Evolutionary conservation across 2,888 invertebrate species (phyloP).

Genomic region (Scrobipalpa atriplicella): DNA sequence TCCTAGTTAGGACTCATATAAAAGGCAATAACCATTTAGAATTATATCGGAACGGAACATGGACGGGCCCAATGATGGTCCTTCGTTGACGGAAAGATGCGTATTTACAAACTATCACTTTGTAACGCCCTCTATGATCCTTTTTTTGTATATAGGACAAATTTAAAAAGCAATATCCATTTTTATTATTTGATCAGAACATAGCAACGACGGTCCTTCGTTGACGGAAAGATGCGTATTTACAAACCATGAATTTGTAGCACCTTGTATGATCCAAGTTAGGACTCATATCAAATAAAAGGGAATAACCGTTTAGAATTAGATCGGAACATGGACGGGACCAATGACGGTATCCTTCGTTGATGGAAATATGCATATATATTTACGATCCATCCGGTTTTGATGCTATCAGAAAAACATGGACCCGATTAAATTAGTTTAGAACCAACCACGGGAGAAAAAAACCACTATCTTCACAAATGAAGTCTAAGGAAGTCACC

Average conservation of each 20-base stretch:
- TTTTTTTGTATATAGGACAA: too few species aligned
- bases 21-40: slow-evolving; percentile 23
- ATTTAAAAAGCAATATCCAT: slow-evolving; percentile 22
- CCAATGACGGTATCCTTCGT: slow-evolving; percentile 13
- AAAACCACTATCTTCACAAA: too few species aligned
- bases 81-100: slow-evolving; percentile 7
- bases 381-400: background rate
- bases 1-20: slow-evolving; percentile 2
- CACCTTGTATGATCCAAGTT: too few species aligned
- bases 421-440: too few species aligned
- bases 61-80: background rate
- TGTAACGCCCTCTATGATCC: too few species aligned
- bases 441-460: too few species aligned
- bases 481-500: too few species aligned
- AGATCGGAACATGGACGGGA: background rate
- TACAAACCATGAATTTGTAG: background rate
- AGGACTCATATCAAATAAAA: too few species aligned
- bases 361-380: background rate
- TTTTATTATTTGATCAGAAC: background rate
- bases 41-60: slow-evolving; percentile 7
- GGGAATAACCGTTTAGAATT: slow-evolving; percentile 24
- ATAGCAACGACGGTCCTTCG: slow-evolving; percentile 15
- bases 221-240: slow-evolving; percentile 3
- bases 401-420: too few species aligned
- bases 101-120: slow-evolving; percentile 9